Evolutionary conservation across 2,888 invertebrate species (phyloP).

Genomic region (Parapristionchus giblindavisi): DNA sequence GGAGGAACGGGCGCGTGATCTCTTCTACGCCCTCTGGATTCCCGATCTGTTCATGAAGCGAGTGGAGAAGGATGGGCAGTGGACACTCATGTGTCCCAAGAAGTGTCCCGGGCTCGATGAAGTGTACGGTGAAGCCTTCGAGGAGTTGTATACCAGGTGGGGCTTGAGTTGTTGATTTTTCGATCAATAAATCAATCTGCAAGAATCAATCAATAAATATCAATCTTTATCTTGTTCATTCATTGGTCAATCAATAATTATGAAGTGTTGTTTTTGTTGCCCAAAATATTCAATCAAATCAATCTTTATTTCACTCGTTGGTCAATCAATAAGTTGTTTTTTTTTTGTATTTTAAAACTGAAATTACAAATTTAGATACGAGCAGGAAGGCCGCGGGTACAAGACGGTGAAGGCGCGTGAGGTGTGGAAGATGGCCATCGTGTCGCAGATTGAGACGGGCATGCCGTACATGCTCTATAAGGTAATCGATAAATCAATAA

Average conservation of each 20-base stretch:
- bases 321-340: no score
- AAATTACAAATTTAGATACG: constrained; percentile 63
- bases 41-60: constrained; percentile 94
- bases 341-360: no score
- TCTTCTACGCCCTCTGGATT: constrained; percentile 95
- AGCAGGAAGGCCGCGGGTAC: constrained; percentile 67
- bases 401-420: constrained; percentile 80
- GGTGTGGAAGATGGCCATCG: constrained; percentile 91
- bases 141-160: constrained; percentile 79
- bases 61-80: constrained; percentile 76
- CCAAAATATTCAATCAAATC: no score
- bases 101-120: constrained; percentile 89
- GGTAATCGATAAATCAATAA: no score
- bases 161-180: no score
- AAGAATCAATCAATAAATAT: no score
- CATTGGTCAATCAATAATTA: no score
- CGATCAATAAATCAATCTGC: no score
- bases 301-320: no score
- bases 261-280: no score
- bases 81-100: constrained; percentile 97
- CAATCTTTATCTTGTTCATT: no score
- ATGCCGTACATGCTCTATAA: constrained; percentile 85
- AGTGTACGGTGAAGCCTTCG: constrained; percentile 94
- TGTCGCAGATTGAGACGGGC: constrained; percentile 87
- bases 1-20: constrained; percentile 89